Conservation (phyloP, 2,797 vertebrate genomes). For the Hippocampus kuda region DNA sequence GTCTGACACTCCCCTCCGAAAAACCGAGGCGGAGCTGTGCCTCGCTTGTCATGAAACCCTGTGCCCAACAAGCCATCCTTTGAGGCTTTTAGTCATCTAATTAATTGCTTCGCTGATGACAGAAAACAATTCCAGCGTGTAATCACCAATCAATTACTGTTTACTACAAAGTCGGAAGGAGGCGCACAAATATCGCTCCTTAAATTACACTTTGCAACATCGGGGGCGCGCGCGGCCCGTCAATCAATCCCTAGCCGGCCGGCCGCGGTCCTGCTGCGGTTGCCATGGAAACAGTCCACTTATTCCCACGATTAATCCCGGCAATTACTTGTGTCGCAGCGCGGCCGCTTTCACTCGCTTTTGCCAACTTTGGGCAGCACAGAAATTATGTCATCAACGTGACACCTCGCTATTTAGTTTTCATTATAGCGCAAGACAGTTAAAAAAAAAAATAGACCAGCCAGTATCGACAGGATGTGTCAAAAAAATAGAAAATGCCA, state of each 20-base stretch:
- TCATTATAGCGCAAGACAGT: neutral
- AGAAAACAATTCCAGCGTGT: constrained; percentile 13
- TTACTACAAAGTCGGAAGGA: constrained; percentile 28
- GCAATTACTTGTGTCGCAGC: constrained; percentile 31
- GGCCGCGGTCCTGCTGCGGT: constrained; percentile 28
- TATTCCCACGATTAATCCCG: constrained; percentile 33
- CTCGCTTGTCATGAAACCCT: neutral
- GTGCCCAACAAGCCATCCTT: neutral
- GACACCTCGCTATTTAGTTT: constrained; percentile 1
- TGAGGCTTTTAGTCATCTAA: constrained; percentile 5
- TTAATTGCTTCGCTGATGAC: constrained; percentile 25
- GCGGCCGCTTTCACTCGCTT: constrained; percentile 25
- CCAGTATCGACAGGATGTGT: constrained; percentile 11
- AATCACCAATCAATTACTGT: constrained; percentile 37
- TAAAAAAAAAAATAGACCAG: constrained; percentile 2
- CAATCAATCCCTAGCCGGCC: constrained; percentile 37
- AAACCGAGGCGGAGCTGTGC: neutral
- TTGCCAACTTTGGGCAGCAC: neutral
- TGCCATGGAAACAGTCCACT: constrained; percentile 48
- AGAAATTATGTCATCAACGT: neutral
- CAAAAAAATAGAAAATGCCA: constrained; percentile 26
- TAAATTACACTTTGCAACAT: constrained; percentile 35
- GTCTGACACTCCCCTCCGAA: neutral
- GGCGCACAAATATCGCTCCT: constrained; percentile 32
- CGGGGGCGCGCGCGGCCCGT: constrained; percentile 33